Evolutionary conservation across 1,140 invertebrate species (phyloP), one percentile per base, ranked within the genome.

Genomic region (Drosophila arizonae): DNA sequence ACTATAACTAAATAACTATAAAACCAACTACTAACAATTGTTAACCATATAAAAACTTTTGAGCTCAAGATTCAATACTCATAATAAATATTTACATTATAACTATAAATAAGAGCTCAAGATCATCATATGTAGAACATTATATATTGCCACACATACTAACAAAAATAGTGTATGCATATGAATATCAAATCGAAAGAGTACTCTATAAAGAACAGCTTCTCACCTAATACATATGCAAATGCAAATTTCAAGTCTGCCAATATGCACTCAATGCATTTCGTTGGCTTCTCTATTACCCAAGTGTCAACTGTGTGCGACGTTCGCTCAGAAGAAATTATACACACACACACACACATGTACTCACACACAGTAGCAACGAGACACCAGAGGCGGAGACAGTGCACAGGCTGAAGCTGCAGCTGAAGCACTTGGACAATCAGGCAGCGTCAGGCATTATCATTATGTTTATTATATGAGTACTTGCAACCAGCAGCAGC

Each of bases 401-500:
- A 82, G 55, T 65, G 70, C 36, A 63, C 46, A 9, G 24, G 39
- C 24, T 36, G 33, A 36, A 10, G 33, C 28, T 30, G 36, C 13
- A 43, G 36, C n/a, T 17, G 65, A 76, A 79, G 72, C 81, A 86
- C 79, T 86, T 79, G 79, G 76, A 74, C 55, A 73, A 76, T 76
- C 67, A 75, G 68, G 52, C 72, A 76, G 65, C 84, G 66, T 70
- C 72, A 81, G 77, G 85, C 84, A 88, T 88, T 88, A 88, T 88
- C 84, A 88, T 88, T 88, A 88, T 88, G 84, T 88, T 88, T 88
- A 88, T 88, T 88, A 88, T 78, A 79, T 41, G 64, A 68, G 65
- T 69, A 56, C 45, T 65, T 52, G 62, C 61, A 62, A 62, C 41
- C 63, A 61, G 50, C 64, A 61, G 67, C 70, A 72, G 67, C 46